Percentiles rank a stretch among this genome's conserved stretches.
Evolutionary conservation across 2,797 vertebrate species (phyloP).

Genomic region (Cossypha niveicapilla): DNA sequence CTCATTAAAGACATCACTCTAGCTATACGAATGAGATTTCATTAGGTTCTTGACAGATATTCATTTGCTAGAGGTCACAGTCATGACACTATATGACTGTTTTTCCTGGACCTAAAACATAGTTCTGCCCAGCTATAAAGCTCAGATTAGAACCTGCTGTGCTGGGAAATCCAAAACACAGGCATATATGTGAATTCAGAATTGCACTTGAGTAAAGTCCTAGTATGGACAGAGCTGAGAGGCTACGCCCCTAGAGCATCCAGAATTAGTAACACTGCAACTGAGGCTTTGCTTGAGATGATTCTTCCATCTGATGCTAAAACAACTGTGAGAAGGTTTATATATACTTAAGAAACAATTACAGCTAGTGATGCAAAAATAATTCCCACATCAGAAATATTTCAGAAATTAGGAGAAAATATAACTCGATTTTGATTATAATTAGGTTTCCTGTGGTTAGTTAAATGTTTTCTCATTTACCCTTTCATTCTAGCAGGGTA

Average conservation of each 20-base stretch:
- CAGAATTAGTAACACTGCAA: not conserved
- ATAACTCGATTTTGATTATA: not conserved
- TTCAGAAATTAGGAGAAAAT: slow-evolving; percentile 40
- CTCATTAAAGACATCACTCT: not conserved
- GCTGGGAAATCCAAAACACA: not conserved
- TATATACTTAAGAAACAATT: slow-evolving; percentile 31
- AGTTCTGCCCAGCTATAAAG: not conserved
- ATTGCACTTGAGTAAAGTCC: not conserved
- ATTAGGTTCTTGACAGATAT: not conserved
- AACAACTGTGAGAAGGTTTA: not conserved
- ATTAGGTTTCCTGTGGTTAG: slow-evolving; percentile 47
- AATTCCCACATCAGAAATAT: slow-evolving; percentile 27
- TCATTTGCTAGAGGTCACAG: not conserved
- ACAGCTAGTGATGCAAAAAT: slow-evolving; percentile 20
- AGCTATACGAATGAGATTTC: not conserved
- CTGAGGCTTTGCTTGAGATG: not conserved
- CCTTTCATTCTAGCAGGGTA: not conserved
- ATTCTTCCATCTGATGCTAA: not conserved
- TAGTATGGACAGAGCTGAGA: not conserved
- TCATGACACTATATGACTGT: not conserved
- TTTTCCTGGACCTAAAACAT: not conserved
- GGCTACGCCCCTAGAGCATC: not conserved
- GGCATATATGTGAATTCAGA: not conserved
- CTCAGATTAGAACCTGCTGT: not conserved
- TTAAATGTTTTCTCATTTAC: slow-evolving; percentile 64